Percentiles rank a stretch among this genome's conserved stretches.
Conservation (phyloP, 2,797 vertebrate genomes). For the Gadopsis bispinosus region DNA sequence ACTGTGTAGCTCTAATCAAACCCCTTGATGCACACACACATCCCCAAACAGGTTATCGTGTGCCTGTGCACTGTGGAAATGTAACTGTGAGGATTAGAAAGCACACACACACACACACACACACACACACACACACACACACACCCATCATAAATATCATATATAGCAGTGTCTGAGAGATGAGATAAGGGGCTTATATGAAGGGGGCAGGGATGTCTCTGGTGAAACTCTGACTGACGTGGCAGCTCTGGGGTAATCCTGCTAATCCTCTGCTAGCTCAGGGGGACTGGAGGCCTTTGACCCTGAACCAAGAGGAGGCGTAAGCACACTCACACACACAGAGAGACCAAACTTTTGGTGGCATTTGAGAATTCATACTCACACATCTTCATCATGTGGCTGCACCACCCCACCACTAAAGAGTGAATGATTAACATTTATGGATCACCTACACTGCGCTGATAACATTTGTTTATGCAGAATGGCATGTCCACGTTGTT, state of each 20-base stretch:
- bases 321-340: constrained; percentile 26
- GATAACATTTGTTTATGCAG: constrained; percentile 48
- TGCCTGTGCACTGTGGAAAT: constrained; percentile 61
- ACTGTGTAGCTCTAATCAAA: constrained; percentile 24
- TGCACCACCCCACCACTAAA: background rate
- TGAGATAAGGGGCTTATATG: constrained; percentile 84
- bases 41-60: constrained; percentile 55
- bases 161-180: constrained; percentile 74
- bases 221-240: constrained; percentile 83
- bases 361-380: constrained; percentile 37
- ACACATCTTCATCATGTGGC: constrained; percentile 13
- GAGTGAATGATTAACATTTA: constrained; percentile 61
- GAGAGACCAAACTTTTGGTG: constrained; percentile 24
- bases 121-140: constrained; percentile 39
- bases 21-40: constrained; percentile 15
- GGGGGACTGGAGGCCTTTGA: constrained; percentile 74
- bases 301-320: constrained; percentile 66
- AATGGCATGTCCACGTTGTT: constrained; percentile 28
- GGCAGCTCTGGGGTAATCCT: constrained; percentile 81
- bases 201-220: constrained; percentile 70
- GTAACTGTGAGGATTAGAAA: constrained; percentile 55
- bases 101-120: constrained; percentile 47
- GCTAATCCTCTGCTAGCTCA: constrained; percentile 82
- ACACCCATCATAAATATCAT: constrained; percentile 62
- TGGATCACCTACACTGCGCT: constrained; percentile 16